These are phyloP conservation scores for Dryadula phaetusa DNA, from an alignment of 2,888 invertebrate genomes.

Conservation along the genomic window DNA sequence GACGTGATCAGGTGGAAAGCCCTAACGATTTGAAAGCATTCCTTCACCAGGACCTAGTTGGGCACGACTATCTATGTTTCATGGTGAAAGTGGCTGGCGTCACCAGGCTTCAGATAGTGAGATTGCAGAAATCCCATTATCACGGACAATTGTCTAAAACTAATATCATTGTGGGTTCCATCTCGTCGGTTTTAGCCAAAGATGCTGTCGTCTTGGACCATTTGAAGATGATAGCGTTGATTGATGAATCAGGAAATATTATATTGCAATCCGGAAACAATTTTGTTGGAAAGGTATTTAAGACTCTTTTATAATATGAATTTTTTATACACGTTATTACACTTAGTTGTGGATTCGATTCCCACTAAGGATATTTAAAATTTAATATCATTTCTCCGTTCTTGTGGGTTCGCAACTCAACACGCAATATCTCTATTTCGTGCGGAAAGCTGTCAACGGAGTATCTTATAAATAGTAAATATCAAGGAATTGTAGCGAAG, in stretches of 20 bases:
- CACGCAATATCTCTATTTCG: too few species aligned
- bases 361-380: too few species aligned
- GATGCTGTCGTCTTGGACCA: constrained; percentile 93
- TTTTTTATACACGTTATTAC: not conserved
- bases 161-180: constrained; percentile 90
- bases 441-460: too few species aligned
- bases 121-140: constrained; percentile 86
- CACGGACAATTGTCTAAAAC: constrained; percentile 76
- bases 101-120: constrained; percentile 86
- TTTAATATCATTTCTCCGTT: too few species aligned
- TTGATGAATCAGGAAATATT: constrained; percentile 91
- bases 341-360: not conserved
- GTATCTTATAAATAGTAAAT: too few species aligned
- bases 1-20: constrained; percentile 68
- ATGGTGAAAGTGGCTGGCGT: constrained; percentile 76
- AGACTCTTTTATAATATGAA: not conserved
- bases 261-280: constrained; percentile 93
- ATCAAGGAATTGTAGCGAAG: too few species aligned
- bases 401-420: too few species aligned
- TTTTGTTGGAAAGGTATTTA: constrained; percentile 88
- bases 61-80: constrained; percentile 93
- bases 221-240: constrained; percentile 92
- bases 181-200: constrained; percentile 89
- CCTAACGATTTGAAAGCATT: constrained; percentile 87
- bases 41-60: constrained; percentile 92